A percentile compares a stretch with the other conserved stretches of the same genome.
Conservation (phyloP, 2,113 vertebrate species). For the Astur gentilis region DNA sequence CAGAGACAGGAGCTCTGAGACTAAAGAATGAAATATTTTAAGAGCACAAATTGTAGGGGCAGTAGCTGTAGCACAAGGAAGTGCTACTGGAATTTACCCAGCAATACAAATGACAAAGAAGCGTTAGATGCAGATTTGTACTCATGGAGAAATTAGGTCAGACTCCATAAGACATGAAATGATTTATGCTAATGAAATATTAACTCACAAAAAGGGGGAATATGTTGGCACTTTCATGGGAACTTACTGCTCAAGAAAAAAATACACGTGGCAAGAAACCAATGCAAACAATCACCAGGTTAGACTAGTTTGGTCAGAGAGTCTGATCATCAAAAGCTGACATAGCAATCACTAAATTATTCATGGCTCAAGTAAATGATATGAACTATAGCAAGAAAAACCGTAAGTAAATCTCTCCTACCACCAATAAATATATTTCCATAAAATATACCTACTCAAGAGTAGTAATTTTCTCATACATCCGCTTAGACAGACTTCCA, state of each 20-base stretch:
- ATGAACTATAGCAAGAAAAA: neutral
- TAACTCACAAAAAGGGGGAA: neutral
- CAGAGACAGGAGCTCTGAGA: neutral
- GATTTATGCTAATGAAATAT: constrained; percentile 4
- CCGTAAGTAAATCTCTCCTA: neutral
- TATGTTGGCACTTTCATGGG: neutral
- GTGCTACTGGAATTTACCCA: neutral
- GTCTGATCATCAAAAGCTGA: neutral
- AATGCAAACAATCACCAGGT: neutral
- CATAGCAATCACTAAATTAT: neutral
- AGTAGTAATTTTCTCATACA: neutral
- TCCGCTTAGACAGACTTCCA: neutral
- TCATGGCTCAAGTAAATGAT: neutral
- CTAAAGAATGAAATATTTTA: neutral
- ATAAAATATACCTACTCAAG: accelerated
- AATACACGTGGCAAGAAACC: neutral
- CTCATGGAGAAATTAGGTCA: neutral
- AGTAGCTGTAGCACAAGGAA: neutral
- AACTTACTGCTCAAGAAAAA: neutral
- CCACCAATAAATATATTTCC: neutral
- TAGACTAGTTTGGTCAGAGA: constrained; percentile 24
- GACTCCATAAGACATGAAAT: neutral
- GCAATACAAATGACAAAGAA: neutral
- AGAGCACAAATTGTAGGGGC: neutral
- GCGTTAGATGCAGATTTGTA: neutral